Base-by-base conservation (phyloP, 2,888 invertebrate genomes). In the Muscina levida region DNA sequence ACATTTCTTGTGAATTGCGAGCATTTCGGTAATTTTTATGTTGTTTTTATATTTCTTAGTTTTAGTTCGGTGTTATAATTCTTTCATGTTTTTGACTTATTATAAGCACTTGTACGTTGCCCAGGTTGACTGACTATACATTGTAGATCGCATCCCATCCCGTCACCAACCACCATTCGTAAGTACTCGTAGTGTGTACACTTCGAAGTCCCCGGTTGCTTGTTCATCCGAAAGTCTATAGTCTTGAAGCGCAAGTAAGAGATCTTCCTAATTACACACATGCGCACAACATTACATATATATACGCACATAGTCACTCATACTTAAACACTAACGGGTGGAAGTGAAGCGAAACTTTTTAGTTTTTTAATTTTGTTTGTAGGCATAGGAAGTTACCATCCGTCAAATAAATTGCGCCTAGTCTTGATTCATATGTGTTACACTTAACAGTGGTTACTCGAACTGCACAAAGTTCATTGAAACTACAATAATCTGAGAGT, bases 1-100 rank as follows among this genome's bases (percentile, higher is more conserved):
- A 72, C 72, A 79, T 82, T 83, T 81, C 83, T 62, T 83, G 77
- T 82, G 82, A 84, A 84, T 84, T 83, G 8, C 31, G 31, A 31
- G 31, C 8, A 77, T 77, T 81, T 81, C 77, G 74, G 68, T 68
- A 81, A 72, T 72, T 68, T 77, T 72, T 62, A 72, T 76, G 72
- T 76, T 68, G 39, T 62, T 68, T 77, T 74, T 42, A 53, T 66
- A 53, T 73, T 77, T 76, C 22, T 70, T 71, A 57, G 26, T 65
- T 48, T 75, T 77, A 67, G 68, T 77, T 77, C 56, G 39, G 68
- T 77, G 77, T 81, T 81, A 81, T 77, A 77, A 75, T 81, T 81
- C 81, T 62, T 77, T 75, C 74, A 75, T 77, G 77, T 81, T 77
- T 31, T 75, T 71, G 66, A 37, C 62, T 71, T 76, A 76, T 76